Conservation (phyloP, 2,888 invertebrate species). For the Cistogaster globosa region DNA sequence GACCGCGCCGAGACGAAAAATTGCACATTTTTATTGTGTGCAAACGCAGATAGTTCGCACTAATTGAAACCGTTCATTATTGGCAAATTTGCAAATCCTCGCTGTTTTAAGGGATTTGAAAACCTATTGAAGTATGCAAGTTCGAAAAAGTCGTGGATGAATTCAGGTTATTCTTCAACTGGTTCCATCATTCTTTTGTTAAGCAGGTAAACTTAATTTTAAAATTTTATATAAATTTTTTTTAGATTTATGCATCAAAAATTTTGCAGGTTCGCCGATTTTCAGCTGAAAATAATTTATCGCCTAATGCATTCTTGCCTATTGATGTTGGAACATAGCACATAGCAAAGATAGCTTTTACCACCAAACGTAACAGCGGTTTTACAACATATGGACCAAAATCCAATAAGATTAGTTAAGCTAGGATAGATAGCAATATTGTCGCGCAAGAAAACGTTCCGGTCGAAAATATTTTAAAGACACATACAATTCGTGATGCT, state of each 20-base stretch:
- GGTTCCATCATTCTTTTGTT: neutral
- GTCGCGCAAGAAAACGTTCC: no score
- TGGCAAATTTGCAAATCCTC: slow-evolving; percentile 3
- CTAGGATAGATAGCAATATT: no score
- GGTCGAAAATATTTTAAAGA: no score
- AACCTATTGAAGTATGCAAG: neutral
- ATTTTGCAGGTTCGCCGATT: neutral
- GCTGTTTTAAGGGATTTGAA: slow-evolving; percentile 4
- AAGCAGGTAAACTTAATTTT: slow-evolving; percentile 6
- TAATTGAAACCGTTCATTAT: neutral
- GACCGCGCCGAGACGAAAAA: no score
- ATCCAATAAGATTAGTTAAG: no score
- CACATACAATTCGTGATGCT: no score
- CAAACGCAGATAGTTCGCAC: no score
- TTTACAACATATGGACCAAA: no score
- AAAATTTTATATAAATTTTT: slow-evolving; percentile 2
- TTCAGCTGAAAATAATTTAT: slow-evolving; percentile 1
- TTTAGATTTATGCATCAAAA: neutral
- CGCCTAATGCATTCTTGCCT: neutral
- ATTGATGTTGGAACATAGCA: neutral
- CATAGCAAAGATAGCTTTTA: no score
- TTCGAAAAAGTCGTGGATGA: slow-evolving; percentile 1
- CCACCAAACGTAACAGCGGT: no score
- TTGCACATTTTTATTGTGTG: no score
- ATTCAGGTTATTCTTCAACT: neutral